Base-by-base conservation (phyloP, 2,797 vertebrate species). In the Dendrocincla fuliginosa region DNA sequence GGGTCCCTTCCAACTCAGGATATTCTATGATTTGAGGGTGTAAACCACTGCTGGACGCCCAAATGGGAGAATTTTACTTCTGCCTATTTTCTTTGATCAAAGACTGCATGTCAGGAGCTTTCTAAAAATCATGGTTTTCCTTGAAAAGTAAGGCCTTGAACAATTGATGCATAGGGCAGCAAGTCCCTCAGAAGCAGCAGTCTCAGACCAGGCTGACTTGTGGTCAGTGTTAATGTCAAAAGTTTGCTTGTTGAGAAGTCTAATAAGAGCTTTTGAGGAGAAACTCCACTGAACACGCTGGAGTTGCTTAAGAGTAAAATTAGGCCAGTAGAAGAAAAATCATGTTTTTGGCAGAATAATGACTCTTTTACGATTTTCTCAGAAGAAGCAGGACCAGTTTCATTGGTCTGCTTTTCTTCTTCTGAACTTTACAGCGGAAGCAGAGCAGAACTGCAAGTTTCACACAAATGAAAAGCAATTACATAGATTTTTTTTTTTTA, bases 401-500 rank as follows among this genome's bases (percentile, higher is more conserved):
- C 50, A 89, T 24, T 56, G 69, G 53, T 56, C 30, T 87, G 41
- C 33, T 92, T 91, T 93, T 90, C 60, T 78, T 81, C 32, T 56
- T 56, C 50, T 57, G 59, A 76, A 91, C 73, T 93, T 91, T 91
- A 75, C 42, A 64, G 81, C 23, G 86, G 87, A 93, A 91, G 85
- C 42, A 85, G 82, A 91, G 53, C 69, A 94, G 46, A 94, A 93
- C 55, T 74, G 39, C 53, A 86, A 82, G 70, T 92, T 92, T 63
- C 87, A 88, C 39, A 89, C 75, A 92, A 76, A 78, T 65, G 79
- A 74, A 92, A 96, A 96, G 78, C 25, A 77, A 93, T 93, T 83
- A 91, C 30, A 65, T 5, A 74, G 19, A 32, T 33, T 78, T 79
- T 73, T 50, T 50, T 80, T 52, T 65, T 57, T 27, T 16, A 61